Percentiles rank a stretch among this genome's conserved stretches.
phyloP scores from a whole-genome alignment of 2,797 vertebrate genomes.

The Liasis olivaceus region DNA sequence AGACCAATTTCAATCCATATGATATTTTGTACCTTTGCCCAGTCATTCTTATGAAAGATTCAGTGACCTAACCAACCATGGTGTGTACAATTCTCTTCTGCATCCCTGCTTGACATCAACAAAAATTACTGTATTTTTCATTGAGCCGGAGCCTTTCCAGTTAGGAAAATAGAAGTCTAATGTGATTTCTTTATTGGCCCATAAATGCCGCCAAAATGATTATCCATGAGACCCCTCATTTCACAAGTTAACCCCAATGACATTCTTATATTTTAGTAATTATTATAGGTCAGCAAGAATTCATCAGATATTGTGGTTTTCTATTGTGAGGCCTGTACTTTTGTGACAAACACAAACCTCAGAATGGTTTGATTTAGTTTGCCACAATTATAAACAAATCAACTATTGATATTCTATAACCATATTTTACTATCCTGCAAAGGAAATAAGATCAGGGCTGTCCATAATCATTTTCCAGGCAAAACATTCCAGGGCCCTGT shows the following conservation, averaged over 20 bases:
- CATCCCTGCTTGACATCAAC: not conserved
- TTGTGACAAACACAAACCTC: slow-evolving; percentile 18
- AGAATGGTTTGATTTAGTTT: slow-evolving; percentile 23
- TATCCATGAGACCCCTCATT: slow-evolving; percentile 33
- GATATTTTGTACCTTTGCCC: slow-evolving; percentile 20
- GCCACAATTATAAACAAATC: slow-evolving; percentile 36
- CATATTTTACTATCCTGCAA: not conserved
- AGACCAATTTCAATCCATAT: slow-evolving; percentile 12
- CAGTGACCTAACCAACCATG: slow-evolving; percentile 8
- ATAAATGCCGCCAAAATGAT: slow-evolving; percentile 19
- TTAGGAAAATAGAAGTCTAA: slow-evolving; percentile 42
- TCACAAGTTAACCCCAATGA: slow-evolving; percentile 41
- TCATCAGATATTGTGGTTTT: slow-evolving; percentile 24
- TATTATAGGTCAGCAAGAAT: slow-evolving; percentile 46
- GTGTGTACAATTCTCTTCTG: slow-evolving; percentile 25
- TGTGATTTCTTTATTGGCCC: slow-evolving; percentile 35
- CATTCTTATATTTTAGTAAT: slow-evolving; percentile 45
- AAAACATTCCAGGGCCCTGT: not conserved
- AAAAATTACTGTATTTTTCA: slow-evolving; percentile 40
- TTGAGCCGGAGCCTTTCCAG: slow-evolving; percentile 20
- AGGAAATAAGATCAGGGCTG: not conserved
- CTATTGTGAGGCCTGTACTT: slow-evolving; percentile 11
- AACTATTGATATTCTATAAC: not conserved
- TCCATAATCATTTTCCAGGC: not conserved
- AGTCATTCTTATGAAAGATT: slow-evolving; percentile 18